These are phyloP conservation scores for Bubo bubo DNA, from an alignment of 2,113 vertebrate genomes.

Conservation along the genomic window DNA sequence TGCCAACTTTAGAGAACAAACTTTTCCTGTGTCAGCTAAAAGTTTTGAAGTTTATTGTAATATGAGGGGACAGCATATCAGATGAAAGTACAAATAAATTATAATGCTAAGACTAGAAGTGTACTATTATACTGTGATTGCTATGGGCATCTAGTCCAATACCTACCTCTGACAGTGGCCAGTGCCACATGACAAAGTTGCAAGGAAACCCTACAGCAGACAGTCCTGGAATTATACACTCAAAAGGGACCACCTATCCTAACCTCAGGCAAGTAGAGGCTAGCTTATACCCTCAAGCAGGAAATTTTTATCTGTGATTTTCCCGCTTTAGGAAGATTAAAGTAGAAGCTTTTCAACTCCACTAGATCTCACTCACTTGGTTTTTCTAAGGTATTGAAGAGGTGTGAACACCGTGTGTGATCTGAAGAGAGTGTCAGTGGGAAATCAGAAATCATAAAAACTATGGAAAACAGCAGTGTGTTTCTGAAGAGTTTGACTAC, in stretches of 20 bases:
- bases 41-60: background rate
- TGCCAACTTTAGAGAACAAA: background rate
- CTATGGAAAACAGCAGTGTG: background rate
- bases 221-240: background rate
- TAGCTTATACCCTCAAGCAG: background rate
- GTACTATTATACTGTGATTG: background rate
- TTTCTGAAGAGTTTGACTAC: background rate
- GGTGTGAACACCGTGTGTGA: background rate
- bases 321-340: background rate
- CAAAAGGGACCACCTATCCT: background rate
- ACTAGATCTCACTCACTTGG: background rate
- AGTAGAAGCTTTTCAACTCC: background rate
- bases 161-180: background rate
- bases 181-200: background rate
- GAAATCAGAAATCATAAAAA: background rate
- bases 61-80: background rate
- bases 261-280: background rate
- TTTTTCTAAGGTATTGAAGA: conserved; percentile 8
- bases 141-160: background rate
- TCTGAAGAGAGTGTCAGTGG: background rate
- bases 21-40: background rate
- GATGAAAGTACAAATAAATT: background rate
- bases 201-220: background rate
- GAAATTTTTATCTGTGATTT: background rate
- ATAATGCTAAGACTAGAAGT: background rate